Percentiles rank a stretch among this genome's conserved stretches.
Conservation (phyloP, 2,888 invertebrate species). For the Tenthredo livida region DNA sequence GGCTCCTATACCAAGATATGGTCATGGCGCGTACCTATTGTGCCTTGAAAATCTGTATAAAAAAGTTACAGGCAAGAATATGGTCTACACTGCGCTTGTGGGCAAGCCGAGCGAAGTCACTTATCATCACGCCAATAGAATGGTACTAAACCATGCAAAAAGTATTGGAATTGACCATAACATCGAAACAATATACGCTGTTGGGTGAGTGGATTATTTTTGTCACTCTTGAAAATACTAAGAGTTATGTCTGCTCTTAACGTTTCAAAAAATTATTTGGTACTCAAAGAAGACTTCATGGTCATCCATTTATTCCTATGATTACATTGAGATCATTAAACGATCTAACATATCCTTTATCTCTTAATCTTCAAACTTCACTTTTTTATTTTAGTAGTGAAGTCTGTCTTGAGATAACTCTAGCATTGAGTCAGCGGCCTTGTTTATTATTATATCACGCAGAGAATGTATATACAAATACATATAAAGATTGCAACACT, state of each 20-base stretch:
- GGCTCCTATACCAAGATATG: slow-evolving; percentile 83
- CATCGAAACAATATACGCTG: slow-evolving; percentile 81
- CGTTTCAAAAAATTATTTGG: not conserved
- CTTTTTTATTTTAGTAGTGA: not conserved
- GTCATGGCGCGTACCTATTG: slow-evolving; percentile 84
- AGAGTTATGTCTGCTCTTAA: not conserved
- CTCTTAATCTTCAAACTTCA: not conserved
- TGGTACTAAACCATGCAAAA: slow-evolving; percentile 80
- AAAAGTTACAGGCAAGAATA: slow-evolving; percentile 82
- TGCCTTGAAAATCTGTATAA: slow-evolving; percentile 83
- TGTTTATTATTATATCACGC: slow-evolving; percentile 17
- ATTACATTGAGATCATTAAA: not conserved
- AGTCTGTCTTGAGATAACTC: not conserved
- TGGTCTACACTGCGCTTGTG: slow-evolving; percentile 82
- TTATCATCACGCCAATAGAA: slow-evolving; percentile 82
- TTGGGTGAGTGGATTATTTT: slow-evolving; percentile 79
- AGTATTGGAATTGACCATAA: slow-evolving; percentile 78
- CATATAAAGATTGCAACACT: not conserved
- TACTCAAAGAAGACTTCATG: not conserved
- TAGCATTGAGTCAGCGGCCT: not conserved
- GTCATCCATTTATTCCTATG: not conserved
- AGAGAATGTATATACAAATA: slow-evolving; percentile 12
- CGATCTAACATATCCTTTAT: not conserved
- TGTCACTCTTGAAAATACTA: not conserved
- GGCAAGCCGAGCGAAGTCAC: slow-evolving; percentile 85